These are phyloP conservation scores for Megaustenia siamemsis DNA, from an alignment of 2,888 invertebrate species.

Conservation along the genomic window DNA sequence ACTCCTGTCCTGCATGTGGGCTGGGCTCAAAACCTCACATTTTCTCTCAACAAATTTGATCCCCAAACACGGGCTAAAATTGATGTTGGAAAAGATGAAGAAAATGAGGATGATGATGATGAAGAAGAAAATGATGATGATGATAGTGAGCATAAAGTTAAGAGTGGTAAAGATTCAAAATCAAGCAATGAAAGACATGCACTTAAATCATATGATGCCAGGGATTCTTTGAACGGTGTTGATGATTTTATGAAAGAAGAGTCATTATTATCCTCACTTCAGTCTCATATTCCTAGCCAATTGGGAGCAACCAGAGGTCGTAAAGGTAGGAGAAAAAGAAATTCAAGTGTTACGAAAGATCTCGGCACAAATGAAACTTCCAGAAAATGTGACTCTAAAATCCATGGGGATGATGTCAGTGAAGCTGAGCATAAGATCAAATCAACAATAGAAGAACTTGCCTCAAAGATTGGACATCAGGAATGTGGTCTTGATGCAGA, in stretches of 20 bases:
- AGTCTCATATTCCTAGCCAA: not conserved
- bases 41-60: slow-evolving; percentile 89
- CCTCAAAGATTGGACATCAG: slow-evolving; percentile 80
- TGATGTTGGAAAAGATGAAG: slow-evolving; percentile 71
- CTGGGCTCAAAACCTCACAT: slow-evolving; percentile 96
- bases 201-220: slow-evolving; percentile 23
- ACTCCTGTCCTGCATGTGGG: slow-evolving; percentile 97
- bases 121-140: slow-evolving; percentile 59
- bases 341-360: slow-evolving; percentile 44
- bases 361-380: slow-evolving; percentile 13
- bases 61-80: slow-evolving; percentile 77
- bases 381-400: slow-evolving; percentile 38
- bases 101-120: slow-evolving; percentile 61
- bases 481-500: slow-evolving; percentile 74
- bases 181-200: not conserved
- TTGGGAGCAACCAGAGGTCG: slow-evolving; percentile 43
- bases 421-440: slow-evolving; percentile 62
- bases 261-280: not conserved
- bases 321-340: slow-evolving; percentile 50
- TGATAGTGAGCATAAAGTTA: slow-evolving; percentile 25
- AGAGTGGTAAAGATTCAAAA: slow-evolving; percentile 46
- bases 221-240: slow-evolving; percentile 40
- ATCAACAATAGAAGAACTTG: slow-evolving; percentile 82
- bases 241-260: slow-evolving; percentile 53
- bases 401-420: slow-evolving; percentile 13